A percentile compares a stretch with the other conserved stretches of the same genome.
Evolutionary conservation across 2,113 vertebrate species (phyloP).

Genomic region (Glaucidium brasilianum): DNA sequence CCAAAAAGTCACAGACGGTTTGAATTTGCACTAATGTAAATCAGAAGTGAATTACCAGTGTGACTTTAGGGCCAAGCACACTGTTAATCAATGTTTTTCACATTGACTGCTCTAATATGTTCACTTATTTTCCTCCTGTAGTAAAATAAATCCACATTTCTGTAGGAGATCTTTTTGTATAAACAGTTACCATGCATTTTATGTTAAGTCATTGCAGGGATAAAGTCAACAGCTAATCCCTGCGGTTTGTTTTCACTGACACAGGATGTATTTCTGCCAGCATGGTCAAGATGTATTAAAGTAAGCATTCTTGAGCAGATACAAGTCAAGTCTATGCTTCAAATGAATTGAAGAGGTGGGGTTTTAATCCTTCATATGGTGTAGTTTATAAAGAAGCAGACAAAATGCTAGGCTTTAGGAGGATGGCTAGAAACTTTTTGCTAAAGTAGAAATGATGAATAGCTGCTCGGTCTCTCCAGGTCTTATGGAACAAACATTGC

Average conservation of each 20-base stretch:
- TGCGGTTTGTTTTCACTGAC: neutral
- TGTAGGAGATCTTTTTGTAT: neutral
- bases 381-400: neutral
- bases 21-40: neutral
- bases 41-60: neutral
- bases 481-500: neutral
- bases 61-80: neutral
- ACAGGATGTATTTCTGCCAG: neutral
- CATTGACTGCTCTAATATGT: neutral
- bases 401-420: neutral
- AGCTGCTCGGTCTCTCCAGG: neutral
- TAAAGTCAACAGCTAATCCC: neutral
- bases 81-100: neutral
- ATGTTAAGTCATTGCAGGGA: neutral
- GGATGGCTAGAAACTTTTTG: neutral
- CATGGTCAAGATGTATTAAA: neutral
- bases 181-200: neutral
- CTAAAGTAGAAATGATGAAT: neutral
- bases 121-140: neutral
- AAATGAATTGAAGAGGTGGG: neutral
- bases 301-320: neutral
- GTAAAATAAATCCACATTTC: neutral
- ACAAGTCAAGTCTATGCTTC: neutral
- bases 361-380: neutral
- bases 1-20: neutral